Percentiles rank a stretch among this genome's conserved stretches.
These are phyloP conservation scores for Phyllostomus hastatus DNA, from an alignment of 2,113 vertebrate species.

Conservation along the genomic window DNA sequence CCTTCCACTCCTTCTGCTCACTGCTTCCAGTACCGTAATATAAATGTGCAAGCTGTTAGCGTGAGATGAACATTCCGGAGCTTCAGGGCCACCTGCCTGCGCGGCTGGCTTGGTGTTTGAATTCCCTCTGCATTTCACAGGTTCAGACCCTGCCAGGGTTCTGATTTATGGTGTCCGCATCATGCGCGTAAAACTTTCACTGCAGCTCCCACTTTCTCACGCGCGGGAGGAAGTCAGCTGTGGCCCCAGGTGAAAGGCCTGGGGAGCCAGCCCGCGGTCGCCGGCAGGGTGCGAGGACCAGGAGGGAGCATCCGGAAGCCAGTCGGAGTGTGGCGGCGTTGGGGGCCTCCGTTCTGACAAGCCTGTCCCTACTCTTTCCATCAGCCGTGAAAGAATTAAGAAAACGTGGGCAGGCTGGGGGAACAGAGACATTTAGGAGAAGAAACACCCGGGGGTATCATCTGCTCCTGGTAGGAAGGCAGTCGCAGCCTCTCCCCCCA, in stretches of 20 bases:
- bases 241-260: not conserved
- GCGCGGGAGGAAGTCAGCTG: not conserved
- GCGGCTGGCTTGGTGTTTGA: slow-evolving; percentile 73
- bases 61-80: slow-evolving; percentile 75
- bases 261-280: not conserved
- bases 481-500: not conserved
- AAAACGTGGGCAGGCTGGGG: not conserved
- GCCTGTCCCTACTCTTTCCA: not conserved
- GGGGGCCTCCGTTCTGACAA: not conserved
- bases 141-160: slow-evolving; percentile 67
- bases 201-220: not conserved
- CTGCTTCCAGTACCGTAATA: slow-evolving; percentile 68
- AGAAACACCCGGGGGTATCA: not conserved
- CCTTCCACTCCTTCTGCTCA: slow-evolving; percentile 77
- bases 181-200: not conserved
- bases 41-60: slow-evolving; percentile 80
- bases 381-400: not conserved
- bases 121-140: slow-evolving; percentile 73
- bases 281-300: not conserved
- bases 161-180: slow-evolving; percentile 67
- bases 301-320: not conserved
- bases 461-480: not conserved
- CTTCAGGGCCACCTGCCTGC: slow-evolving; percentile 73
- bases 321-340: not conserved
- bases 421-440: not conserved